Conservation (phyloP, 2,797 vertebrate species). For the Jordanella pulchra region DNA sequence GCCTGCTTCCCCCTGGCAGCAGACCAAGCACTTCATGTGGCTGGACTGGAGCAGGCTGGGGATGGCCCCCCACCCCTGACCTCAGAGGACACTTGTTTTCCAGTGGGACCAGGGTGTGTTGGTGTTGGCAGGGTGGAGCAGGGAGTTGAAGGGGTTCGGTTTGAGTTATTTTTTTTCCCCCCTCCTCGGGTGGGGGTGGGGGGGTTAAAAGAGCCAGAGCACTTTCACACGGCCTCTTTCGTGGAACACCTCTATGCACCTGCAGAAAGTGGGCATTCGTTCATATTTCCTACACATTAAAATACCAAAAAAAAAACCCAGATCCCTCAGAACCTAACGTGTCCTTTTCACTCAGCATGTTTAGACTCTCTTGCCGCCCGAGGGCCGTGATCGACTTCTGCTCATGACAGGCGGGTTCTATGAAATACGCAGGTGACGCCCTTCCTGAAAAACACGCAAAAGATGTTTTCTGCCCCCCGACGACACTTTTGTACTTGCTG, state of each 20-base stretch:
- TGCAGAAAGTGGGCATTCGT: conserved; percentile 50
- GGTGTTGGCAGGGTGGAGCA: conserved; percentile 75
- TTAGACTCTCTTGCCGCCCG: conserved; percentile 15
- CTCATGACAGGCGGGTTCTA: conserved; percentile 41
- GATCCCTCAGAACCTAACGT: conserved; percentile 17
- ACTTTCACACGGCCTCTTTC: conserved; percentile 74
- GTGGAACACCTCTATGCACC: conserved; percentile 62
- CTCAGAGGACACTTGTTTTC: conserved; percentile 80
- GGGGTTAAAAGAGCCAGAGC: conserved; percentile 67
- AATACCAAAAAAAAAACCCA: background rate
- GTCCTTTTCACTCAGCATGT: conserved; percentile 6
- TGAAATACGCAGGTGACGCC: conserved; percentile 56
- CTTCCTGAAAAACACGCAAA: conserved; percentile 48
- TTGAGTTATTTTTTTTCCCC: conserved; percentile 24
- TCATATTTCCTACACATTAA: background rate
- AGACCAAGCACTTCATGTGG: conserved; percentile 69
- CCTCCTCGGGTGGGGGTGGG: conserved; percentile 54
- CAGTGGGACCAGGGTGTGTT: conserved; percentile 73
- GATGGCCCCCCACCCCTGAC: conserved; percentile 67
- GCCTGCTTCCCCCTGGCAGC: conserved; percentile 71
- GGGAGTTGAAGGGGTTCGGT: conserved; percentile 52
- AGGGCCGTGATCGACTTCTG: conserved; percentile 27
- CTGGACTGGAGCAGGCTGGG: conserved; percentile 70
- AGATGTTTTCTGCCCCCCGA: conserved; percentile 7
- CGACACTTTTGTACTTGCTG: conserved; percentile 6